Base-by-base conservation (phyloP, 2,113 vertebrate species). In the Mirounga angustirostris region DNA sequence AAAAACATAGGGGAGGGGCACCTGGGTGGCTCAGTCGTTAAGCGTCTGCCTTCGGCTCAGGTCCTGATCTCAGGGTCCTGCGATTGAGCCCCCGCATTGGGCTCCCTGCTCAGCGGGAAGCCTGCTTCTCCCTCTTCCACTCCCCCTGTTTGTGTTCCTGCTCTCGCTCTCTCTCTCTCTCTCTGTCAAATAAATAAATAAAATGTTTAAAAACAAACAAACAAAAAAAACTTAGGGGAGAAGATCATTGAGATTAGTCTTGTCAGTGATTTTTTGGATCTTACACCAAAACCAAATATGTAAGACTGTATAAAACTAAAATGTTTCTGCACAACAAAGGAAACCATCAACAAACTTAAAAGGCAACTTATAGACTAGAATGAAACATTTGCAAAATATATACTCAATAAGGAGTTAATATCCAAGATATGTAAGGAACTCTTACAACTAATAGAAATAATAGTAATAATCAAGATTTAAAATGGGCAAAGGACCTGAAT, bases 331-430 rank as follows among this genome's bases (percentile, higher is more conserved):
- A 69, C 22, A 71, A 26, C n/a, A 81, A 91, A 54, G 33, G 43
- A 58, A 54, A 16, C 24, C 36, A 56, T 43, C 26, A 63, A 85
- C 22, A 46, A 71, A 91, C 43, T 18, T 36, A 71, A 91, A 81
- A 63, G 4, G 14, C 65, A 82, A 46, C 63, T 36, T 71, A n/a
- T 16, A 18, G 63, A 71, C 71, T 18, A 36, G 73, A 40, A 82
- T 52, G 81, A 91, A 85, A 63, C 59, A 33, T 86, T 97, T 97
- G 22, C n/a, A 96, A 59, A 82, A 21, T 11, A 74, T 85, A 26
- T 67, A 9, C 40, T 54, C 1, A 10, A 52, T 56, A 61, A 83
- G 50, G 13, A 8, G 10, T 43, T 94, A 83, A 40, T 91, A 88
- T 73, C 13, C 54, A 79, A 56, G 73, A 40, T 94, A 16, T 59